Evolutionary conservation across 2,113 vertebrate genomes (phyloP), one percentile per base, ranked within the genome.

Genomic region (Oostethus manadensis): DNA sequence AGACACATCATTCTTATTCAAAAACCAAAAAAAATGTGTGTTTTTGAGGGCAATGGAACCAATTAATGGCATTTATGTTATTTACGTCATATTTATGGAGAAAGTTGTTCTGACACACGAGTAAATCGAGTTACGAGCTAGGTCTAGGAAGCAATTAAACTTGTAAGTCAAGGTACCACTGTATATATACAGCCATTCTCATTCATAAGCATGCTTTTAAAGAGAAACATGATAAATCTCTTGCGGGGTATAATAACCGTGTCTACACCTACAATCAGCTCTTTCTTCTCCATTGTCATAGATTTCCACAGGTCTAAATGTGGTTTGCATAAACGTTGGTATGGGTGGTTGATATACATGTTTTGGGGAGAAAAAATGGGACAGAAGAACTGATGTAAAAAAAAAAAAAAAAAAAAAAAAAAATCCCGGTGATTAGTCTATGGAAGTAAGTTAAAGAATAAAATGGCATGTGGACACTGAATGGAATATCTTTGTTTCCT

Each of bases 311-410:
- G 9, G 35, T 58, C 55, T 15, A 58, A 65, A 58, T 65, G 55
- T 71, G n/a, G n/a, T n/a, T n/a, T n/a, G 50, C 51, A 40, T 26
- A 0, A 43, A 35, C 64, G 60, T 49, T 20, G 64, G 43, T 56
- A 14, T 40, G 49, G 33, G 46, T 58, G 10, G 17, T 21, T 56
- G 23, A n/a, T 38, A 71, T 60, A 16, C n/a, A 53, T 1, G 1
- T 23, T 22, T 56, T 56, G 21, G 33, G 51, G 38, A 2, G 13
- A 26, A 64, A 10, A 70, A 51, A 35, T 71, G 1, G 40, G 84
- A 84, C 70, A 79, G 72, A 78, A 58, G 73, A 79, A 61, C 82
- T 83, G 67, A 85, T 83, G 66, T 73, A 40, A 78, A 64, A 82
- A 51, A 77, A 67, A 75, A 53, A 56, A 55, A 60, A 84, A 84